Conservation (phyloP, 2,113 vertebrate genomes). For the Bufo gargarizans region DNA sequence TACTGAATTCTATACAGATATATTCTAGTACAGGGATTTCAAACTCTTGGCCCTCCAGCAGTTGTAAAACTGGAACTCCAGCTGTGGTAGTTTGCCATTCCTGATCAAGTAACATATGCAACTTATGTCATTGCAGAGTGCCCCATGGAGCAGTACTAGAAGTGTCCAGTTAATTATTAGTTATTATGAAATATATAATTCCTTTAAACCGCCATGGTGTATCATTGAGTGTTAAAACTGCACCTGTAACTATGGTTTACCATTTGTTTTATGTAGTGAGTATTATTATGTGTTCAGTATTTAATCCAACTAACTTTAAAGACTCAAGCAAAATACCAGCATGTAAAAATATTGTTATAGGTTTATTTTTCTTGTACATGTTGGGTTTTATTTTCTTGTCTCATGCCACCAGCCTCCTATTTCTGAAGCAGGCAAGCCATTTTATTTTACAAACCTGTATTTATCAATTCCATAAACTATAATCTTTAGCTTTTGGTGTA, state of each 20-base stretch:
- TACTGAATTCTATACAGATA: no score
- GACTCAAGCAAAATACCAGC: not conserved
- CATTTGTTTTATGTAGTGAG: not conserved
- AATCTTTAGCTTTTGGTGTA: slow-evolving; percentile 33
- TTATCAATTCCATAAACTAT: slow-evolving; percentile 49
- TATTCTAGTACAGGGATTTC: no score
- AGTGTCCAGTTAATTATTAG: not conserved
- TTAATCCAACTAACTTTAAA: not conserved
- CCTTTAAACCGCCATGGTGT: not conserved
- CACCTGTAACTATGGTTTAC: not conserved
- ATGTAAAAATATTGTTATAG: not conserved
- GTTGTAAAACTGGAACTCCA: no score
- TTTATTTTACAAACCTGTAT: slow-evolving; percentile 4
- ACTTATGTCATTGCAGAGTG: no score
- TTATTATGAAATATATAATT: not conserved
- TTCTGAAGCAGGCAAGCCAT: not conserved
- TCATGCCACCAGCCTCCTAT: not conserved
- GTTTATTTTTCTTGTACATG: not conserved
- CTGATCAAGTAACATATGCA: no score
- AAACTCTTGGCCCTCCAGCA: no score
- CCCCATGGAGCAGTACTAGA: not conserved
- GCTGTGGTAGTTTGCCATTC: no score
- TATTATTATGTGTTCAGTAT: not conserved
- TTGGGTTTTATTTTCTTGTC: not conserved
- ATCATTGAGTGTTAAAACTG: not conserved